Evolutionary conservation across 2,888 invertebrate genomes (phyloP), one percentile per base, ranked within the genome.

Genomic region (Uloborus plumipes): DNA sequence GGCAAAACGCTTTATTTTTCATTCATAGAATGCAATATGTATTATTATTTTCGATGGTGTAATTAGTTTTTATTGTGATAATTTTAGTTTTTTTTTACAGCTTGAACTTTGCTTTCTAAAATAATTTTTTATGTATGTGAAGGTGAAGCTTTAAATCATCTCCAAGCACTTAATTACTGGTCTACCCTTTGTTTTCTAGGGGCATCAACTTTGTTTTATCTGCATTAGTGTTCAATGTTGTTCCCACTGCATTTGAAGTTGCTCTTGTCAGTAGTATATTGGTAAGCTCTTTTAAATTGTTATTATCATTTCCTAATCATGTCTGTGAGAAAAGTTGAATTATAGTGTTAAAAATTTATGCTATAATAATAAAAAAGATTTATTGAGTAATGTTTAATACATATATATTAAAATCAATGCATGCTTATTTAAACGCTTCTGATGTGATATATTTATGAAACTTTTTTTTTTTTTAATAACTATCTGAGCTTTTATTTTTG

Each of bases 151-250:
- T 39, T n/a, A n/a, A n/a, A n/a, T n/a, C n/a, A n/a, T 39, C 9
- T 39, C 7, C 39, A 39, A 7, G 39, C 11, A 39, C 3, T 39
- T 39, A 39, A 9, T 39, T 39, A 9, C 11, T 7, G 9, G 20
- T 20, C 16, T 4, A 59, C 61, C n/a, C 55, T 64, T 13, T 14
- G 22, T 69, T 22, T 65, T 74, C 49, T 64, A 93, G 99, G 74
- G 99, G 99, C 50, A 99, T 99, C 73, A 98, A 98, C 91, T 99
- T 98, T 90, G 97, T 98, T 15, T 91, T 99, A 18, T 93, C 95
- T 7, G 98, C 99, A 1, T 94, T 99, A 93, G 95, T 99, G 53
- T 99, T 99, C 90, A 99, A 99, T 90, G 91, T 99, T 64, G 95
- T 98, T 53, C 99, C 99, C 0, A 99, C 98, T 0, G 91, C 96